Evolutionary conservation across 2,888 invertebrate genomes (phyloP).

Genomic region (Allophyes oxyacanthae): DNA sequence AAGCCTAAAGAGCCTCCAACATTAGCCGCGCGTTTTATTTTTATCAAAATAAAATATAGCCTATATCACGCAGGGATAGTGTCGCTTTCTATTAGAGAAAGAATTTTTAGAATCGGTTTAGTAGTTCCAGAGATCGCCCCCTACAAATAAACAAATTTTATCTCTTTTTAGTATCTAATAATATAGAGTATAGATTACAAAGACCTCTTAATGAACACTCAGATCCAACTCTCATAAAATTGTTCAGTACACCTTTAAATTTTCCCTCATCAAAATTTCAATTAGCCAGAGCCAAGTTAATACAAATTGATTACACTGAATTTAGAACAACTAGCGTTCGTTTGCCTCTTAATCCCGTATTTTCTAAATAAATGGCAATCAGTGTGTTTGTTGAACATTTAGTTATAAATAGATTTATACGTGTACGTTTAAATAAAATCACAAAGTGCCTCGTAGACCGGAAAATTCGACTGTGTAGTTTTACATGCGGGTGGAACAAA

Average conservation of each 20-base stretch:
- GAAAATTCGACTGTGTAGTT: conserved; percentile 82
- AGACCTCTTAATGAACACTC: conserved; percentile 26
- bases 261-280: conserved; percentile 59
- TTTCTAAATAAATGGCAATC: conserved; percentile 63
- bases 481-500: conserved; percentile 83
- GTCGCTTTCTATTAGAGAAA: no score
- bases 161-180: no score
- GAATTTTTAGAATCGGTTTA: no score
- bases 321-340: conserved; percentile 70
- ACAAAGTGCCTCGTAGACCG: conserved; percentile 83
- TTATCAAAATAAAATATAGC: no score
- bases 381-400: conserved; percentile 55
- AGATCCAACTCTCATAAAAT: conserved; percentile 24
- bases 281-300: conserved; percentile 62
- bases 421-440: conserved; percentile 71
- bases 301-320: conserved; percentile 71
- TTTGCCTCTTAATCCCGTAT: conserved; percentile 65
- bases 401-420: conserved; percentile 58
- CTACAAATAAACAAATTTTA: no score
- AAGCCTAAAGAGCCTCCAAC: no score
- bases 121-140: no score
- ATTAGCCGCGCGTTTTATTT: no score
- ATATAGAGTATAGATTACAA: no score
- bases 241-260: conserved; percentile 41
- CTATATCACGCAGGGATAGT: no score